Base-by-base conservation (phyloP, 1,140 invertebrate species). In the Mercenaria mercenaria region DNA sequence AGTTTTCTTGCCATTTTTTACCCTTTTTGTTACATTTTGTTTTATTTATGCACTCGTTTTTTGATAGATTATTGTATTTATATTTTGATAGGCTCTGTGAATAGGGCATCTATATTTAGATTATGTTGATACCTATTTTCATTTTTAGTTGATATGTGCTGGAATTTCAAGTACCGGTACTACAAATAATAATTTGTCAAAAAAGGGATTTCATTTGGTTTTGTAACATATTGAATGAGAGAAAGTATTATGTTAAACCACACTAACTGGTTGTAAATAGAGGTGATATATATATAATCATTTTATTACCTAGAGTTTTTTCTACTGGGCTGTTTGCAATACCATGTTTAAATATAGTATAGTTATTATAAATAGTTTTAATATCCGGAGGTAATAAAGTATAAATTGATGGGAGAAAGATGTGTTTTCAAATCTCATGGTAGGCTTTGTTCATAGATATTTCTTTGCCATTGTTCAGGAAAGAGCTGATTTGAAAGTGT, bases 1-100 rank as follows among this genome's bases (percentile, higher is more conserved):
- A 32, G 43, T 79, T 79, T 79, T 79, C 76, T 79, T 79, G 76
- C 76, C 76, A 79, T 56, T 79, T 79, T 74, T 79, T 79, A 79
- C 37, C 76, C 76, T 76, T 59, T 79, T 79, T 79, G 76, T 79
- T 79, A 79, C 26, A 26, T 79, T 79, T 79, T 79, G 47, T 79
- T 79, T 50, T 50, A 47, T 79, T 79, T 79, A 52, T 79, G 47
- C 37, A 52, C 34, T 23, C 37, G 20, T 79, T 76, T 76, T 79
- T 67, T 59, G 4, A 56, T 79, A 79, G 76, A 79, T 56, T 79
- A 26, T 23, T 79, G 76, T 79, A 79, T 79, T 52, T 79, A 79
- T 79, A 79, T 37, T 79, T 79, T 79, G 13, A 79, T 52, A 56
- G 47, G 47, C 76, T 56, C 76, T 79, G 50, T 79, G 67, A 72